Evolutionary conservation across 2,888 invertebrate genomes (phyloP).

Genomic region (Enchytraeus crypticus): DNA sequence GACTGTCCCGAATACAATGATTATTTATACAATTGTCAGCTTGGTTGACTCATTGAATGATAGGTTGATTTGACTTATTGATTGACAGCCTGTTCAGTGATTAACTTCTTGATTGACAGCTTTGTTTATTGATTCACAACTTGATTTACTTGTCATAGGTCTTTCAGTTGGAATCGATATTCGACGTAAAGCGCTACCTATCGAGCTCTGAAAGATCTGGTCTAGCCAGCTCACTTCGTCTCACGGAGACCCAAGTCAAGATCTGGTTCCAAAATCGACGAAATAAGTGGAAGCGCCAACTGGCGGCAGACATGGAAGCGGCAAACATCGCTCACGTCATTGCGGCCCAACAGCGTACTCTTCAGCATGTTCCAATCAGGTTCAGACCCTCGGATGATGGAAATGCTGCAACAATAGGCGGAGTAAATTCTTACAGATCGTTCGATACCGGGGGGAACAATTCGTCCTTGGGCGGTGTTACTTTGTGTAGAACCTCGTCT

Average conservation of each 20-base stretch:
- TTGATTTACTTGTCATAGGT: too few relatives aligned
- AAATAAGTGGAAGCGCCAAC: slow-evolving; percentile 49
- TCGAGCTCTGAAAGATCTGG: slow-evolving; percentile 48
- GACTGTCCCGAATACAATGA: too few relatives aligned
- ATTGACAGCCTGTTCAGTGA: too few relatives aligned
- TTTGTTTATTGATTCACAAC: not conserved
- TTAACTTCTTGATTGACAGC: not conserved
- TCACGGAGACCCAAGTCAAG: slow-evolving; percentile 49
- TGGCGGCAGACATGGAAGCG: slow-evolving; percentile 56
- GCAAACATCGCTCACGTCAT: slow-evolving; percentile 6
- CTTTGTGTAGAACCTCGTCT: too few relatives aligned
- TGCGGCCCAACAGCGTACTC: not conserved
- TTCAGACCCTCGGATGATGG: not conserved
- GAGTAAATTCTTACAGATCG: too few relatives aligned
- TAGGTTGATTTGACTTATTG: too few relatives aligned
- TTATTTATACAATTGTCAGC: too few relatives aligned
- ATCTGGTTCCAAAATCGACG: slow-evolving; percentile 50
- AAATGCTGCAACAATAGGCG: not conserved
- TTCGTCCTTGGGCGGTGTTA: too few relatives aligned
- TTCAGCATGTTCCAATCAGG: not conserved
- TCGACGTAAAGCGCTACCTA: slow-evolving; percentile 48
- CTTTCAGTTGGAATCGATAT: slow-evolving; percentile 48
- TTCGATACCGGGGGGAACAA: too few relatives aligned
- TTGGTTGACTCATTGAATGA: too few relatives aligned
- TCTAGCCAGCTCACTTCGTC: slow-evolving; percentile 43